Evolutionary conservation across 2,888 invertebrate genomes (phyloP).

Genomic region (Polydrusus tereticollis): DNA sequence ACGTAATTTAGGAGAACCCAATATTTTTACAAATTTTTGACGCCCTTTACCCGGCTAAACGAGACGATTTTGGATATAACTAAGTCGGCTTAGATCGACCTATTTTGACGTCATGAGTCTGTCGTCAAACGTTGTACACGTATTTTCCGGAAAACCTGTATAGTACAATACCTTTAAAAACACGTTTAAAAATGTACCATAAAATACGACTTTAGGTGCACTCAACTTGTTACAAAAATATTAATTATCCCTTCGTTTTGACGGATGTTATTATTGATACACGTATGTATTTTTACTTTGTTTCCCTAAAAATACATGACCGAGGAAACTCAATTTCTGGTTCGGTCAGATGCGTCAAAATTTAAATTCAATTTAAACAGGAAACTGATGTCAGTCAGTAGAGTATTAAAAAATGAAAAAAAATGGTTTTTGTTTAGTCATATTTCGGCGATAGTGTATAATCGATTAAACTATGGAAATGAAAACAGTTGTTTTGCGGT

Average conservation of each 20-base stretch:
- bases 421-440: background rate
- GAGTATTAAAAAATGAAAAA: background rate
- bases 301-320: background rate
- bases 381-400: background rate
- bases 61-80: too few relatives aligned
- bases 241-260: background rate
- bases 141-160: too few relatives aligned
- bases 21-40: too few relatives aligned
- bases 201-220: too few relatives aligned
- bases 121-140: too few relatives aligned
- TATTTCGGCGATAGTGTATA: background rate
- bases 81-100: too few relatives aligned
- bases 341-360: constrained; percentile 1
- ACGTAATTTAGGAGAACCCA: too few relatives aligned
- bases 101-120: too few relatives aligned
- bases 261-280: background rate
- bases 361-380: constrained; percentile 3
- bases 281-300: background rate
- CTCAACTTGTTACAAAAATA: background rate
- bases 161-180: too few relatives aligned
- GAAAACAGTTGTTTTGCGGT: too few relatives aligned
- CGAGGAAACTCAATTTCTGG: constrained; percentile 6
- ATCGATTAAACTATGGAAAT: background rate
- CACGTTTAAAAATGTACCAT: too few relatives aligned
- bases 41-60: too few relatives aligned